Percentiles rank a stretch among this genome's conserved stretches.
Conservation (phyloP, 2,888 invertebrate genomes). For the Leistus spinibarbis region DNA sequence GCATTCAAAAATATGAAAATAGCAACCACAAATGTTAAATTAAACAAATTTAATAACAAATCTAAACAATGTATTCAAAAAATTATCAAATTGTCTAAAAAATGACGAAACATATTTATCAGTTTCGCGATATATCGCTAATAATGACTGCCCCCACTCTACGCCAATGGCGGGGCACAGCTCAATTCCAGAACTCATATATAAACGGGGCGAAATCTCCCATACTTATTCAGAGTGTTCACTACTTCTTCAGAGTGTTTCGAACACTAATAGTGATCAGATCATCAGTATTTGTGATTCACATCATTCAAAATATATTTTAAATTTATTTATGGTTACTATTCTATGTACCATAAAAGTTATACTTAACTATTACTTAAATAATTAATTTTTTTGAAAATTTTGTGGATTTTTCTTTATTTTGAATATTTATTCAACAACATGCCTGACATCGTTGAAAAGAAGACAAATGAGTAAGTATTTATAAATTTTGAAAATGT, state of each 20-base stretch:
- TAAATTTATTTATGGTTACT: slow-evolving; percentile 55
- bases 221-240: slow-evolving; percentile 11
- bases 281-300: slow-evolving; percentile 40
- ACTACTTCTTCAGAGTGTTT: neutral
- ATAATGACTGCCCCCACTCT: neutral
- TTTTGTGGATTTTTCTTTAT: slow-evolving; percentile 18
- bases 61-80: slow-evolving; percentile 16
- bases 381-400: slow-evolving; percentile 28
- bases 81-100: slow-evolving; percentile 28
- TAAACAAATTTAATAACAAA: slow-evolving; percentile 22
- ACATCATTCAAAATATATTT: slow-evolving; percentile 52
- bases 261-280: neutral
- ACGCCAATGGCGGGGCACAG: neutral
- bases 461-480: slow-evolving; percentile 49
- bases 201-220: neutral
- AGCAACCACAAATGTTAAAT: neutral
- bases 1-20: slow-evolving; percentile 17
- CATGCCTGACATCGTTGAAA: slow-evolving; percentile 50
- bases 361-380: slow-evolving; percentile 51
- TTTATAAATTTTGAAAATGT: neutral
- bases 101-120: slow-evolving; percentile 31
- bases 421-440: slow-evolving; percentile 41
- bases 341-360: slow-evolving; percentile 58
- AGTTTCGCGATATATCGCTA: slow-evolving; percentile 10
- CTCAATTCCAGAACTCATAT: slow-evolving; percentile 9